Conservation (phyloP, 2,888 invertebrate species). For the Aquatica leii region DNA sequence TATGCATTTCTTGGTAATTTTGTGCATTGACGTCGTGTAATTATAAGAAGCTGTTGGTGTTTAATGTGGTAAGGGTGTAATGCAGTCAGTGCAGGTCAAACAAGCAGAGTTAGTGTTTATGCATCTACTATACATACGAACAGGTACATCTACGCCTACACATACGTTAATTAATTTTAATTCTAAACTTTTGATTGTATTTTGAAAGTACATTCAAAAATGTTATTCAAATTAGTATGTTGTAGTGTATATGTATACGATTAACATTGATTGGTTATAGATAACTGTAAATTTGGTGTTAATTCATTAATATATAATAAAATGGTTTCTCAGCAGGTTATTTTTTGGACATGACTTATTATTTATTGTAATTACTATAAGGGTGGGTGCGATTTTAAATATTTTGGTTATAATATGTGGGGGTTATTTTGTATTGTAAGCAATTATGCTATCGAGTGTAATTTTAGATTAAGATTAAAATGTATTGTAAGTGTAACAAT, state of each 20-base stretch:
- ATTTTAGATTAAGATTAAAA: no score
- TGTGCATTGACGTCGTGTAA: background rate
- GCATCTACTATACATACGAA: background rate
- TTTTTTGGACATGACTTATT: constrained; percentile 29
- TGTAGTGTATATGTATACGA: constrained; percentile 14
- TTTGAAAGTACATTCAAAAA: no score
- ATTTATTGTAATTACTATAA: constrained; percentile 16
- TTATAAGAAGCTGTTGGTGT: no score
- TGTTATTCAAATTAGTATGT: background rate
- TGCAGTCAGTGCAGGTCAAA: constrained; percentile 16
- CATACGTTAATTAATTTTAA: no score
- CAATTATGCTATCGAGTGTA: no score
- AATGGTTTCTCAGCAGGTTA: constrained; percentile 36
- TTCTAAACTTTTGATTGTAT: constrained; percentile 8
- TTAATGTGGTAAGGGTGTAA: no score
- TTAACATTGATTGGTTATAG: no score
- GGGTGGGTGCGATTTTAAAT: constrained; percentile 2
- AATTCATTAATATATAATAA: constrained; percentile 29
- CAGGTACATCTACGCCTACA: no score
- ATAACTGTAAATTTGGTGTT: constrained; percentile 12
- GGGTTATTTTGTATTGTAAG: no score
- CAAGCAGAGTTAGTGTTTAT: constrained; percentile 17
- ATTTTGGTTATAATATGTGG: no score
- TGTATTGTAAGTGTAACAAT: no score
- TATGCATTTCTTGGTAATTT: constrained; percentile 1